A percentile compares a stretch with the other conserved stretches of the same genome.
These are phyloP conservation scores for Champsocephalus esox DNA, from an alignment of 2,797 vertebrate species.

Conservation along the genomic window DNA sequence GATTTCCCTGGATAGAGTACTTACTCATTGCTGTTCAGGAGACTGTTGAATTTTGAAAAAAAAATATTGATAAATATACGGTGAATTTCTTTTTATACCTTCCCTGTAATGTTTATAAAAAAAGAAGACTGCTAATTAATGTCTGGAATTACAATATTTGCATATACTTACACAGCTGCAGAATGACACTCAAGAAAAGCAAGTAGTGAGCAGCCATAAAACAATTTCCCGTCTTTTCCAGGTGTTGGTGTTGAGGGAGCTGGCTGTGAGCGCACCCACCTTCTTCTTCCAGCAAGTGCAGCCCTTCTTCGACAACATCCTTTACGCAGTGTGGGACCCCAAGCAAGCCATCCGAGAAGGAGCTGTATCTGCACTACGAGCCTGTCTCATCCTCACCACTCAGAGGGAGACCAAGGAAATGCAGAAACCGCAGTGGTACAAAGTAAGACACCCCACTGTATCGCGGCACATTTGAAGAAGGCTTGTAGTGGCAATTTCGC, in stretches of 20 bases:
- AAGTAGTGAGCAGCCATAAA: background rate
- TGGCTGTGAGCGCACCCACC: conserved; percentile 97
- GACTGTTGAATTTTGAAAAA: background rate
- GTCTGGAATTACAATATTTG: background rate
- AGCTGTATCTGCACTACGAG: conserved; percentile 94
- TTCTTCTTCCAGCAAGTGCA: conserved; percentile 99
- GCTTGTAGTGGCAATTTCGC: too few species aligned
- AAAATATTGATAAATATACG: too few species aligned
- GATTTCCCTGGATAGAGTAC: background rate
- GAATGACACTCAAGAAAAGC: background rate
- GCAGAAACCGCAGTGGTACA: conserved; percentile 99
- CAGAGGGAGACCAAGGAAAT: conserved; percentile 98
- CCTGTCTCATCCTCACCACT: conserved; percentile 96
- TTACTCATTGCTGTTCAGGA: background rate
- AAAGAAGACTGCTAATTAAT: background rate
- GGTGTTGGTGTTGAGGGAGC: conserved; percentile 96
- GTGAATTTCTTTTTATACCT: too few species aligned
- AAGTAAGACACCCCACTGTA: conserved; percentile 82
- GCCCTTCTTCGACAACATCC: conserved; percentile 98
- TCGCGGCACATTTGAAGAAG: background rate
- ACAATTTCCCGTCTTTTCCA: conserved; percentile 57
- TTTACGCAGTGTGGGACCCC: conserved; percentile 97
- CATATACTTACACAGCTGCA: background rate
- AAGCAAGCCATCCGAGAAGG: conserved; percentile 98
- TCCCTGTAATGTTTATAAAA: too few species aligned